Conservation (phyloP, 2,797 vertebrate species). For the Poecile montanus region DNA sequence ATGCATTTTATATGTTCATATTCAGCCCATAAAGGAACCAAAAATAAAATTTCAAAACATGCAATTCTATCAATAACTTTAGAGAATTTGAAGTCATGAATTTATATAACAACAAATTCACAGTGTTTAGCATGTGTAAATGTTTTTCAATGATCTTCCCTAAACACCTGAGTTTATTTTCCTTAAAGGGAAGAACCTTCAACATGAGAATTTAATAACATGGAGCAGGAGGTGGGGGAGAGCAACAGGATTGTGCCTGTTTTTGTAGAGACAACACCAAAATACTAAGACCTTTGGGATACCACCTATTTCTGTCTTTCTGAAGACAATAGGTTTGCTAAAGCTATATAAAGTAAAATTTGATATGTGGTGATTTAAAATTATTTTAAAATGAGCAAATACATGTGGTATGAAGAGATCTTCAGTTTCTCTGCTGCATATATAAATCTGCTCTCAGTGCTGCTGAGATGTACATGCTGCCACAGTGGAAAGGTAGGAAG, state of each 20-base stretch:
- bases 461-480: background rate
- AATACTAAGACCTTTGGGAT: background rate
- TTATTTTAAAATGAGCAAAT: background rate
- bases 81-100: conserved; percentile 25
- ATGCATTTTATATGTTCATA: conserved; percentile 27
- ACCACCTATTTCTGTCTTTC: background rate
- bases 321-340: background rate
- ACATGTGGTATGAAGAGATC: background rate
- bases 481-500: background rate
- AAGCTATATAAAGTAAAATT: background rate
- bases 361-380: background rate
- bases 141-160: background rate
- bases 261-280: background rate
- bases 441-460: background rate
- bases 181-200: conserved; percentile 15
- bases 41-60: conserved; percentile 52
- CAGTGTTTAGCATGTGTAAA: background rate
- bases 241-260: background rate
- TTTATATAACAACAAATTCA: conserved; percentile 38
- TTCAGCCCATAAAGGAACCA: background rate
- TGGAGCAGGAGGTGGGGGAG: background rate
- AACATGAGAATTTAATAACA: background rate
- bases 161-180: conserved; percentile 22
- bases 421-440: background rate
- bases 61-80: conserved; percentile 40